Evolutionary conservation across 2,113 vertebrate genomes (phyloP), one percentile per base, ranked within the genome.

Genomic region (Zeus faber): DNA sequence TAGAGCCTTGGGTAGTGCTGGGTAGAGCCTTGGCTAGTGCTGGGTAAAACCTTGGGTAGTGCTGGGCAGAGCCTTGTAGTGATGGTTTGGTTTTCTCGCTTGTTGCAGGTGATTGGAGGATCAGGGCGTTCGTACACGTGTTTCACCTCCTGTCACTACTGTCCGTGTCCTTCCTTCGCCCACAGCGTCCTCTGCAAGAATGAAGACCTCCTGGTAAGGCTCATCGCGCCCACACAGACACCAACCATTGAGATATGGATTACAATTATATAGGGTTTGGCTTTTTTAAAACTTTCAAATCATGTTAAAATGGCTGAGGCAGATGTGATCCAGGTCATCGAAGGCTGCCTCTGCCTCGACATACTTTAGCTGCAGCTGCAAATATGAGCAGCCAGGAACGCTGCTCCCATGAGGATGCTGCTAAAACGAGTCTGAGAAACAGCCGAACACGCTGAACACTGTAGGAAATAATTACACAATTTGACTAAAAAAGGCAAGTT

Each of bases 131-230:
- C 88, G 48, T 99, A 99, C 78, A 91, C 79, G 2, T 98, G 95
- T 73, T 91, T 92, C 43, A 72, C 87, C 14, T 92, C 92, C 70
- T 98, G 97, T 66, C 96, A 96, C 73, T 97, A 91, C 77, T 99
- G 97, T 54, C 91, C 92, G 0, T 98, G 96, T 40, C 96, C 92
- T 0, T 93, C 96, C 2, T 98, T 97, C 31, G 81, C 85, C 1
- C 96, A 94, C 75, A 85, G 84, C 0, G 95, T 98, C 22, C 51
- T 99, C 4, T 85, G 86, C 74, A 94, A 91, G 73, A 89, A 79
- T 0, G 90, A 95, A 26, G 90, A 85, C 62, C 82, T 93, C 0
- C 79, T 98, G 93, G 97, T 98, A 72, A 90, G 85, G 66, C 41
- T 61, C 22, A 17, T 1, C 37, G 39, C 58, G 4, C 20, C 21